Base-by-base conservation (phyloP, 2,888 invertebrate genomes). In the Agrochola macilenta region DNA sequence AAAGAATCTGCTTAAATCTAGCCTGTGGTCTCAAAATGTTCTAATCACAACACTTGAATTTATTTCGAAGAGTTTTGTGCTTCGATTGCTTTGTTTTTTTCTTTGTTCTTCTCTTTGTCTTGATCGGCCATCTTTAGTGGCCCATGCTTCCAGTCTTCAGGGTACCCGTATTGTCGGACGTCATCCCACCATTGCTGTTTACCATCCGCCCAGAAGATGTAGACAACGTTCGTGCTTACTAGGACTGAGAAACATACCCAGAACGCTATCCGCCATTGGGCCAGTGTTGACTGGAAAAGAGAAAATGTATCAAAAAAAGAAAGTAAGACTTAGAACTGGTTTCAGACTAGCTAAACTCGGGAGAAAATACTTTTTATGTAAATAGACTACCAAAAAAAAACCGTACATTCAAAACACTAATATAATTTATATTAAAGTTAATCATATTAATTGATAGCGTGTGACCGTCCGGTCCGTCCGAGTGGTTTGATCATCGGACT, bases 181-280 rank as follows among this genome's bases (percentile, higher is more conserved):
- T 97, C 97, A 89, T 98, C 98, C 98, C 98, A 98, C 91, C 97
- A 97, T 87, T 98, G 98, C 64, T 97, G 97, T 73, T 98, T 97
- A 1, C 98, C 98, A 74, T 98, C 98, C 0, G 98, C 98, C 93
- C 97, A 98, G 60, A 97, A 83, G 5, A 97, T 93, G 92, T 98
- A 98, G 0, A 98, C 94, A 0, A 97, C 80, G 89, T 98, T 98
- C 2, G 98, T 98, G 1, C 97, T 92, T 0, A 97, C 92, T 69
- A 98, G 97, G 0, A 98, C 97, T 0, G 93, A 97, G 65, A 98
- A 97, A 64, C 98, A 97, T 61, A 98, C 98, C 97, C 98, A 98
- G 91, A 98, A 98, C 0, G 98, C 98, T 0, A 97, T 90, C 20
- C 97, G 95, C 98, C 98, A 98, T 93, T 98, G 97, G 0, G 87